Percentiles rank a stretch among this genome's conserved stretches.
Conservation (phyloP, 1,140 invertebrate genomes). For the Zaprionus vittiger region DNA sequence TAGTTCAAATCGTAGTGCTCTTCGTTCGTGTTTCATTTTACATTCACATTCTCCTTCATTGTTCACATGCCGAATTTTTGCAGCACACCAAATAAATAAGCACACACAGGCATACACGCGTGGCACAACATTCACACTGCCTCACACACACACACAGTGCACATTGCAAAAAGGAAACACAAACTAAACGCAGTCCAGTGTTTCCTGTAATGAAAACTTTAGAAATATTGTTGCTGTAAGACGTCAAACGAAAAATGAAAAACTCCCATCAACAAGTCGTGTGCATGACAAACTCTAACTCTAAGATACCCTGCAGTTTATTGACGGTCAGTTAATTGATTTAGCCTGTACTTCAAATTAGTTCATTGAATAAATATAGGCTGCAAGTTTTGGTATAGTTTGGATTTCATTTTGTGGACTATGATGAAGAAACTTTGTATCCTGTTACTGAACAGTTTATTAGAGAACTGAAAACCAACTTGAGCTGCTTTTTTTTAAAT, state of each 20-base stretch:
- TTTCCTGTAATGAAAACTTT: conserved; percentile 80
- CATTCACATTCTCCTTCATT: conserved; percentile 54
- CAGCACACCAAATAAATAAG: conserved; percentile 77
- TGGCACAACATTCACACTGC: neutral
- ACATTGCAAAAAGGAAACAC: conserved; percentile 54
- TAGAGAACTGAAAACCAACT: neutral
- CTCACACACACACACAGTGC: conserved; percentile 32
- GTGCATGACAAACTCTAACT: neutral
- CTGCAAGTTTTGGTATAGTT: too few species aligned
- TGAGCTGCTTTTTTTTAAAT: neutral
- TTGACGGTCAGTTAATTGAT: neutral
- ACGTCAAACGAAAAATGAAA: conserved; percentile 35
- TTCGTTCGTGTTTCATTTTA: conserved; percentile 34
- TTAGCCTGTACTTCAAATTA: neutral
- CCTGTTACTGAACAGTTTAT: neutral
- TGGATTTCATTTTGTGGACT: neutral
- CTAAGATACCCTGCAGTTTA: conserved; percentile 2
- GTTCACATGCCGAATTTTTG: conserved; percentile 74
- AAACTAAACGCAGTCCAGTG: conserved; percentile 73
- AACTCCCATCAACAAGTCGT: conserved; percentile 12
- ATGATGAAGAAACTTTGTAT: neutral
- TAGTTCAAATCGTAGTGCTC: neutral
- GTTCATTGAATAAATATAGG: too few species aligned
- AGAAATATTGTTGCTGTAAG: conserved; percentile 38
- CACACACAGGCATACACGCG: conserved; percentile 25